Evolutionary conservation across 2,797 vertebrate genomes (phyloP).

Genomic region (Loriculus beryllinus): DNA sequence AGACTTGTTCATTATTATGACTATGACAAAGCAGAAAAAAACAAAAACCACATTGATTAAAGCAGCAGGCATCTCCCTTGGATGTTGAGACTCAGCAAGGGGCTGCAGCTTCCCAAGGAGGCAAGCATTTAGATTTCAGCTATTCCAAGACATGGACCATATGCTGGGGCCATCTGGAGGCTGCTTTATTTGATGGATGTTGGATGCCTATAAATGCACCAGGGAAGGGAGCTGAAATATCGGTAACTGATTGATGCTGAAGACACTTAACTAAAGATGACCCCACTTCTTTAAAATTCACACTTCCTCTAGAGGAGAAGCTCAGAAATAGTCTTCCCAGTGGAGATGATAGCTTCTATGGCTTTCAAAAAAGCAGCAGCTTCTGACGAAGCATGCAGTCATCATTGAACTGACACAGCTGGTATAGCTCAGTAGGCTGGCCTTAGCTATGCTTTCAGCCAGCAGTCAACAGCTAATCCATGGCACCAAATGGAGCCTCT

Average conservation of each 20-base stretch:
- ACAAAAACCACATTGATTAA: constrained; percentile 58
- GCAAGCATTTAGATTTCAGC: constrained; percentile 37
- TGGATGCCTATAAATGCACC: background rate
- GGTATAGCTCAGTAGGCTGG: background rate
- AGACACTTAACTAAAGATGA: constrained; percentile 46
- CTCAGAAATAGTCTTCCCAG: constrained; percentile 2
- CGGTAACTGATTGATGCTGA: constrained; percentile 40
- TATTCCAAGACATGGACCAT: background rate
- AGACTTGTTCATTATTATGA: constrained; percentile 66
- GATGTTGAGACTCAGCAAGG: constrained; percentile 24
- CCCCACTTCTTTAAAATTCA: constrained; percentile 20
- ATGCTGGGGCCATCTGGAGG: constrained; percentile 51
- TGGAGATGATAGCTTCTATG: background rate
- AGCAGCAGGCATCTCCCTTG: constrained; percentile 62
- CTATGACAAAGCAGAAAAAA: constrained; percentile 79
- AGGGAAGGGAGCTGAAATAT: constrained; percentile 19
- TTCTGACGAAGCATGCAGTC: background rate
- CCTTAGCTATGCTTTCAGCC: background rate
- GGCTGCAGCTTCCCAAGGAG: constrained; percentile 27
- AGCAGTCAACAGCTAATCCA: background rate
- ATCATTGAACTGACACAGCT: background rate
- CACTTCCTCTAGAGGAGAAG: background rate
- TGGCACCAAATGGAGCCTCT: background rate
- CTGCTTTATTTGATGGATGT: constrained; percentile 54
- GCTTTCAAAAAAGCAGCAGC: background rate